A percentile compares a stretch with the other conserved stretches of the same genome.
Evolutionary conservation across 2,113 vertebrate species (phyloP).

Genomic region (Rhodinocichla rosea): DNA sequence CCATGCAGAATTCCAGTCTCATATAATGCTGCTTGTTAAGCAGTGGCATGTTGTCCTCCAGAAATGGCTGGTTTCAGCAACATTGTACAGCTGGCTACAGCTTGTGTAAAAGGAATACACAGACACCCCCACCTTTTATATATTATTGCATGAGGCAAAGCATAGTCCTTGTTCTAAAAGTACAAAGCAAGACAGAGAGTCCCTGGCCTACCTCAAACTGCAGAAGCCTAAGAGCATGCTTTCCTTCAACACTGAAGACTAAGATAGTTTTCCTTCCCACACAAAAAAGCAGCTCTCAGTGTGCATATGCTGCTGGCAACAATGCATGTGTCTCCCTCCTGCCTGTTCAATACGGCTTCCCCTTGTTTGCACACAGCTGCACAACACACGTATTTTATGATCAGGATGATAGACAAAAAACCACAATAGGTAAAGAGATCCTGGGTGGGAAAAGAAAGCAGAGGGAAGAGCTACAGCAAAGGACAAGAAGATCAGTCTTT

Average conservation of each 20-base stretch:
- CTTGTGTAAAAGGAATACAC: background rate
- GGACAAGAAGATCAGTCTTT: background rate
- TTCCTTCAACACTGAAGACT: background rate
- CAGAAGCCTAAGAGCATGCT: background rate
- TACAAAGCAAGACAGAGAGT: background rate
- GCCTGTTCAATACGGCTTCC: background rate
- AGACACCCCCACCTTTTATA: background rate
- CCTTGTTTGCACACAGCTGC: background rate
- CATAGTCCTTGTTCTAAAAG: background rate
- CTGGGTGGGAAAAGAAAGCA: background rate
- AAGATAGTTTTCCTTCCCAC: background rate
- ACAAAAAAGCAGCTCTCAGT: background rate
- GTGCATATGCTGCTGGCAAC: background rate
- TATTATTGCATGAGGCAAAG: background rate
- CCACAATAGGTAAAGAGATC: accelerated
- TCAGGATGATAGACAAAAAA: background rate
- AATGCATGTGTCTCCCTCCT: background rate
- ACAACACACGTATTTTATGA: background rate
- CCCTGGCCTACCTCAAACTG: background rate
- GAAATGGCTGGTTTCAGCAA: background rate
- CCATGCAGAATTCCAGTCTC: background rate
- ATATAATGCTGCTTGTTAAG: background rate
- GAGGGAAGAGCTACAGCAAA: background rate
- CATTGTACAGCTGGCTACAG: background rate
- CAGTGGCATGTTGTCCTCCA: accelerated